phyloP scores from a whole-genome alignment of 2,113 vertebrate genomes.

The Tetraodon nigroviridis region DNA sequence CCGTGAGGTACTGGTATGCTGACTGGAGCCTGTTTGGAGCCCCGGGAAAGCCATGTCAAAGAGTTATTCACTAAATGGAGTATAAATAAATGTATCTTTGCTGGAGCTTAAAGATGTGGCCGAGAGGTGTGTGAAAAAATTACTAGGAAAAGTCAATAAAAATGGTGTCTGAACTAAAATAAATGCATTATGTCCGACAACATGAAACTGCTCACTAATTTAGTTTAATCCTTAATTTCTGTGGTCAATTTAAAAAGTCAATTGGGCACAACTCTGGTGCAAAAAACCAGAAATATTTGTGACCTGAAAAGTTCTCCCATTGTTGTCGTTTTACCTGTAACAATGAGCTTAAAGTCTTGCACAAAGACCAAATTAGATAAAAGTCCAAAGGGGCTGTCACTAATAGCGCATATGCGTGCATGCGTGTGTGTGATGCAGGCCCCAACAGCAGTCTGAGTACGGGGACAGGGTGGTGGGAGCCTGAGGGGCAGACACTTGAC shows the following conservation, averaged over 20 bases:
- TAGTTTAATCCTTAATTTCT: too few species aligned
- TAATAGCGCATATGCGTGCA: constrained; percentile 33
- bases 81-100: too few species aligned
- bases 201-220: too few species aligned
- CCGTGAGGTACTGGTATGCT: background rate
- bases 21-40: constrained; percentile 6
- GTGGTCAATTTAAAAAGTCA: too few species aligned
- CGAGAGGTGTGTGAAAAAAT: background rate
- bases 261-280: background rate
- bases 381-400: constrained; percentile 49
- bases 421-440: constrained; percentile 24
- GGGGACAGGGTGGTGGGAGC: constrained; percentile 50
- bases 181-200: too few species aligned
- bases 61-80: too few species aligned
- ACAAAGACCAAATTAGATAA: constrained; percentile 49
- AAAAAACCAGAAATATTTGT: background rate
- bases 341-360: constrained; percentile 25
- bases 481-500: constrained; percentile 71
- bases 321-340: constrained; percentile 47
- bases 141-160: too few species aligned
- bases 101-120: background rate
- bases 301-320: background rate
- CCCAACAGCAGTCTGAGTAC: constrained; percentile 47
- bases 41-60: constrained; percentile 3
- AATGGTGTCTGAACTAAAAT: too few species aligned